These are phyloP conservation scores for Drosophila nr. perissopoda DNA, from an alignment of 2,888 invertebrate species.

Conservation along the genomic window DNA sequence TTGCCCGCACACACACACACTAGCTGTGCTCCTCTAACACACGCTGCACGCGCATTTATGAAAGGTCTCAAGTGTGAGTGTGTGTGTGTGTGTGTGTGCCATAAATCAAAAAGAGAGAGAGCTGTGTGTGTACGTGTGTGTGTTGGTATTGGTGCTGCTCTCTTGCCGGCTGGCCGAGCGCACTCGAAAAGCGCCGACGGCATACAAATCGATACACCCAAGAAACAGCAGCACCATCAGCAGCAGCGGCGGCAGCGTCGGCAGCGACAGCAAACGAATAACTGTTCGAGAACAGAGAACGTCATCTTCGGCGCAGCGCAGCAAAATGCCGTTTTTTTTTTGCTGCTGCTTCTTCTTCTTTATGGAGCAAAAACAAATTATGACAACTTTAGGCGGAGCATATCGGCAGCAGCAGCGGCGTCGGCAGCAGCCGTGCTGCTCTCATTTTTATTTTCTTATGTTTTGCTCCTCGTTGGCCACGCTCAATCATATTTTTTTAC, in stretches of 20 bases:
- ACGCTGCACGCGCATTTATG: slow-evolving; percentile 41
- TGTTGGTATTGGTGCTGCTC: slow-evolving; percentile 21
- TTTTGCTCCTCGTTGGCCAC: slow-evolving; percentile 48
- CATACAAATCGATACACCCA: slow-evolving; percentile 54
- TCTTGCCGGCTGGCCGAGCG: slow-evolving; percentile 36
- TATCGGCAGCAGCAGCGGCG: slow-evolving; percentile 46
- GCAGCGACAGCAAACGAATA: slow-evolving; percentile 34
- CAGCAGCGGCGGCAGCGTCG: slow-evolving; percentile 8
- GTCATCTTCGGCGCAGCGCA: slow-evolving; percentile 54
- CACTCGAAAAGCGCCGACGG: slow-evolving; percentile 42
- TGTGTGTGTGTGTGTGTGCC: slow-evolving; percentile 33
- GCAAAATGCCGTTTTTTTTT: slow-evolving; percentile 35
- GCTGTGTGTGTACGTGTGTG: slow-evolving; percentile 11
- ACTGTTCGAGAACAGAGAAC: slow-evolving; percentile 36
- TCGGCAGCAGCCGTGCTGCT: slow-evolving; percentile 43
- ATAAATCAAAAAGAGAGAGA: slow-evolving; percentile 57
- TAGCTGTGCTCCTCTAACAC: slow-evolving; percentile 67
- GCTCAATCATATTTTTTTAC: slow-evolving; percentile 71
- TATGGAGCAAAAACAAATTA: slow-evolving; percentile 81
- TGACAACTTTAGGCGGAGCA: slow-evolving; percentile 86
- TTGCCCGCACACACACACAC: slow-evolving; percentile 6
- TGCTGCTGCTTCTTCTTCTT: slow-evolving; percentile 7
- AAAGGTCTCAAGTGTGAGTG: slow-evolving; percentile 18
- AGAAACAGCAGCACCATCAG: slow-evolving; percentile 9
- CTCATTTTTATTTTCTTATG: slow-evolving; percentile 37